Percentiles rank a stretch among this genome's conserved stretches.
phyloP scores from a whole-genome alignment of 2,797 vertebrate species.

The Lagodon rhomboides region DNA sequence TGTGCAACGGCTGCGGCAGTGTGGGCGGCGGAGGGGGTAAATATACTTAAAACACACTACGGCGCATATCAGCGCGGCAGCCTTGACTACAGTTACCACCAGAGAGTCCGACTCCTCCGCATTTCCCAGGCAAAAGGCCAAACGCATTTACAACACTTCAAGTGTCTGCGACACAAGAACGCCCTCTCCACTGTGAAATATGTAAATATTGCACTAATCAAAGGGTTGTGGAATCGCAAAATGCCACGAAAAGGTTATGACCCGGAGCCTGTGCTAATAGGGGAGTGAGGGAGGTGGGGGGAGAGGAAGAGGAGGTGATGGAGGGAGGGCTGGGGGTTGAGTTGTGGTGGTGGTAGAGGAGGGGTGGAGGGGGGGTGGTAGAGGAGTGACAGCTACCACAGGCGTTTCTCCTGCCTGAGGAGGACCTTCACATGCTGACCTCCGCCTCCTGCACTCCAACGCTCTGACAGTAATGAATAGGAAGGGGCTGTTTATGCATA shows the following conservation, averaged over 20 bases:
- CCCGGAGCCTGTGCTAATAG: conserved; percentile 91
- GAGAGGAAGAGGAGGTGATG: conserved; percentile 64
- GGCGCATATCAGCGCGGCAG: conserved; percentile 71
- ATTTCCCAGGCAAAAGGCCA: conserved; percentile 93
- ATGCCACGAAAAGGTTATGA: conserved; percentile 94
- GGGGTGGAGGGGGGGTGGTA: conserved; percentile 62
- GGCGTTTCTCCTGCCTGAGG: conserved; percentile 92
- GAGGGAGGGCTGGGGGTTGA: conserved; percentile 55
- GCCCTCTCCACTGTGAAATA: conserved; percentile 89
- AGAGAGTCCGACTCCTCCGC: conserved; percentile 78
- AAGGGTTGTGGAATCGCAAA: conserved; percentile 94
- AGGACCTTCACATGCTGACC: conserved; percentile 94
- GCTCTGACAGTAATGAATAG: conserved; percentile 94
- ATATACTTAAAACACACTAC: conserved; percentile 76
- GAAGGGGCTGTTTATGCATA: conserved; percentile 90
- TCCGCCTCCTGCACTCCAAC: conserved; percentile 91
- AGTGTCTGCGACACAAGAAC: conserved; percentile 87
- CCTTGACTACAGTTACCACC: conserved; percentile 80
- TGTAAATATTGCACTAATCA: conserved; percentile 96
- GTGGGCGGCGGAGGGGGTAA: conserved; percentile 61
- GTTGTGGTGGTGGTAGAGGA: conserved; percentile 50
- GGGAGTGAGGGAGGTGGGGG: conserved; percentile 82
- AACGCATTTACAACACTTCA: conserved; percentile 91
- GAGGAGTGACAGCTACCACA: conserved; percentile 92
- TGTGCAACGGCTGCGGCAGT: conserved; percentile 43